Evolutionary conservation across 2,797 vertebrate genomes (phyloP), one percentile per base, ranked within the genome.

Genomic region (Anolis apletophallus): DNA sequence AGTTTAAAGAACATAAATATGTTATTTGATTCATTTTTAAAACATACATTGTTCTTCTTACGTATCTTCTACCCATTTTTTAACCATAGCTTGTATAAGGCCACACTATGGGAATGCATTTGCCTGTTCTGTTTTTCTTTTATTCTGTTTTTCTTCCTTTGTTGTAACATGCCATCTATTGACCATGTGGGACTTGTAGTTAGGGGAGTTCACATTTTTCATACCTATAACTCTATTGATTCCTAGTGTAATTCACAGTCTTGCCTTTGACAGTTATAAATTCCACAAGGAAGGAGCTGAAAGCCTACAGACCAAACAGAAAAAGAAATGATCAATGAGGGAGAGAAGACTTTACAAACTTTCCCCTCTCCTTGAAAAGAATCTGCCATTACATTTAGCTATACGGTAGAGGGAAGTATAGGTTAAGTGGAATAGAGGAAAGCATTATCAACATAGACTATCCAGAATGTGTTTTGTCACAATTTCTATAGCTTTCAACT

Each of bases 251-350:
- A 85, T 90, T 88, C 84, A 74, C 50, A 92, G 82, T 75, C 12
- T n/a, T 87, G 17, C 52, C 54, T 89, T 86, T 81, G 67, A 61
- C 50, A 83, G 36, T 34, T 85, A 92, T 81, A 93, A 91, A 91
- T 88, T 91, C 72, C 29, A 16, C 8, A 57, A 88, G 26, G 50
- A 55, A 79, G 73, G n/a, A 55, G 50, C 11, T 57, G 29, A 0
- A n/a, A 83, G 74, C 12, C 19, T 91, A 34, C 4, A 46, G 83
- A 34, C 57, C 26, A 67, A 87, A 67, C 36, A 89, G 17, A 89
- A 83, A 90, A 89, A 90, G 6, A 55, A 89, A 90, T 68, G 14
- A 72, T 85, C 50, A 86, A 19, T 55, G 78, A 46, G 73, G 46
- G 79, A 85, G 75, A 67, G 3, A 16, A 59, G 76, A 16, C 67